phyloP scores from a whole-genome alignment of 2,113 vertebrate genomes.

The Menidia beryllina region DNA sequence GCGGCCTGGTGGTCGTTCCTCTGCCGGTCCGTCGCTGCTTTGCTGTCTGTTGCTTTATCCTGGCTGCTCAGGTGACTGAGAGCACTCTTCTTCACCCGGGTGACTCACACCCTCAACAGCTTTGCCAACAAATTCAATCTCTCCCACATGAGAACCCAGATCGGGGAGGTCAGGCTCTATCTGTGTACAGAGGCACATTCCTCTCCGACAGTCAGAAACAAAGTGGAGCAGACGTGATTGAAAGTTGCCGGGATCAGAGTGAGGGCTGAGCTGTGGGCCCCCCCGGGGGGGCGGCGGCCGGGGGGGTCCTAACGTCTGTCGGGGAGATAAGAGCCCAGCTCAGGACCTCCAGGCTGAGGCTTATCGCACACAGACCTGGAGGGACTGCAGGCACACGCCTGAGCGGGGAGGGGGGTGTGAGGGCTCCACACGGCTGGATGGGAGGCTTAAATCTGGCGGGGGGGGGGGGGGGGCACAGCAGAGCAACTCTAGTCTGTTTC shows the following conservation, averaged over 20 bases:
- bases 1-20: too few relatives aligned
- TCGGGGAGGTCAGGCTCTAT: background rate
- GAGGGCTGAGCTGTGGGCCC: background rate
- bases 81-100: slow-evolving; percentile 19
- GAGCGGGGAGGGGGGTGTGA: slow-evolving; percentile 4
- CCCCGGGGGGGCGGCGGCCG: slow-evolving; percentile 19
- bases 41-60: slow-evolving; percentile 1
- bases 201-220: slow-evolving; percentile 27
- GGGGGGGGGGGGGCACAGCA: slow-evolving; percentile 23
- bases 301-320: slow-evolving; percentile 58
- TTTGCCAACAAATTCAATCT: slow-evolving; percentile 10
- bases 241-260: slow-evolving; percentile 20
- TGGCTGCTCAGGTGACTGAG: background rate
- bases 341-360: slow-evolving; percentile 42
- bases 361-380: slow-evolving; percentile 55
- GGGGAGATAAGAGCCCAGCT: slow-evolving; percentile 63
- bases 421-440: too few relatives aligned
- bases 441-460: slow-evolving; percentile 46
- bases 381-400: slow-evolving; percentile 25
- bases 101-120: slow-evolving; percentile 17
- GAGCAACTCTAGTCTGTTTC: slow-evolving; percentile 33
- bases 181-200: background rate
- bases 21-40: slow-evolving; percentile 17
- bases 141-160: background rate
- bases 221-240: slow-evolving; percentile 36